Base-by-base conservation (phyloP, 2,797 vertebrate species). In the Epinephelus coioides region DNA sequence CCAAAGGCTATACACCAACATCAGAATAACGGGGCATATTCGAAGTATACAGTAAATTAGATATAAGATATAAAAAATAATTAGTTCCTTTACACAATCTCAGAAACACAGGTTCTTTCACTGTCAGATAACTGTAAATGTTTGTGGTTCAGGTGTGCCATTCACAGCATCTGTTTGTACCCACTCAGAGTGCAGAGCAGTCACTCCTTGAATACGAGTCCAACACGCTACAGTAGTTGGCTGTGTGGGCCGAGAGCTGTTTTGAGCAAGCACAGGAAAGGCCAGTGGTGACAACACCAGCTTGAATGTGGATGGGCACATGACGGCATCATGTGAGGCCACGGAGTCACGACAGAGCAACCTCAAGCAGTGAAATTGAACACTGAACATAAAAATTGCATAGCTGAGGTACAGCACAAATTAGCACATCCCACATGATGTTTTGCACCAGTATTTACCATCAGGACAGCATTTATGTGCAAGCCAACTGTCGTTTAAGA, bases 251-350 rank as follows among this genome's bases (percentile, higher is more conserved):
- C 1, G 9, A 55, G 73, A 77, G 63, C 56, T 55, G 47, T 81
- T 85, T 79, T 76, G 30, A 75, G 72, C 18, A 71, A 46, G n/a
- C 47, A 80, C 70, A 83, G 81, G 64, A 87, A 84, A 67, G 57
- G 54, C 40, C 51, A 60, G 21, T 6, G 61, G 53, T 88, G 84
- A 87, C 83, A 82, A 83, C 87, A 89, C 17, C 63, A 12, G 46
- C 69, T 17, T 57, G 7, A 17, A 63, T 3, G 40, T 68, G 68
- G 21, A 80, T 43, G 50, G 15, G 11, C 75, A 77, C 80, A 62
- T 84, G 83, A 79, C 7, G 4, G 69, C 69, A 69, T 77, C 82
- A 79, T 83, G 77, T 86, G 67, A 85, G 51, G 69, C 47, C 69
- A 53, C 44, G 47, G 64, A 71, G 74, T 81, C 73, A 76, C 17